These are phyloP conservation scores for Xiphophorus birchmanni DNA, from an alignment of 2,797 vertebrate species.

Conservation along the genomic window DNA sequence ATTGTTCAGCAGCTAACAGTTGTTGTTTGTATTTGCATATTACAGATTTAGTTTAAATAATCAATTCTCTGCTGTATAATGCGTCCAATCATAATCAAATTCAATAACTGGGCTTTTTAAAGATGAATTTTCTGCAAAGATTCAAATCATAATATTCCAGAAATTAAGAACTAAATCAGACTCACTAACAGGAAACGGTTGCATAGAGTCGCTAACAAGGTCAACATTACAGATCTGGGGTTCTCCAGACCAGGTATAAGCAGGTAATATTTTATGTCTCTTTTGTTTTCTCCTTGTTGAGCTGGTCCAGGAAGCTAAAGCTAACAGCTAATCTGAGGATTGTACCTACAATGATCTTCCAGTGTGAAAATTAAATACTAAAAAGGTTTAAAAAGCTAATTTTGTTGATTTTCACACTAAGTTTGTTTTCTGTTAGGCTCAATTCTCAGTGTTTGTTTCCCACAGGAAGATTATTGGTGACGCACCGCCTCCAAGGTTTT, in stretches of 20 bases:
- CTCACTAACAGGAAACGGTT: conserved; percentile 17
- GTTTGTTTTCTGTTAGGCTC: not conserved
- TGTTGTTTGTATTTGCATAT: no score
- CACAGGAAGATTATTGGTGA: not conserved
- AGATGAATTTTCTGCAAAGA: not conserved
- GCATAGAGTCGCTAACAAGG: conserved; percentile 45
- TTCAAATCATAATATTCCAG: not conserved
- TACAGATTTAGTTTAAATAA: no score
- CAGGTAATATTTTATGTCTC: not conserved
- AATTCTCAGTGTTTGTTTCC: not conserved
- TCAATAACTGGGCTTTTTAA: not conserved
- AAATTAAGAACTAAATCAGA: not conserved
- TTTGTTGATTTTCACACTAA: not conserved
- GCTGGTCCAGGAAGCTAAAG: no score
- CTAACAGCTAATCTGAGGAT: no score
- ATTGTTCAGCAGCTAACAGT: no score
- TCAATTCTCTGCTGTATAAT: no score
- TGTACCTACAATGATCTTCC: no score
- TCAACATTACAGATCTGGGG: not conserved
- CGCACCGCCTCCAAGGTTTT: not conserved
- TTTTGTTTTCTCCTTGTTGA: not conserved
- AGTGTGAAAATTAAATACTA: no score
- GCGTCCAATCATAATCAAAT: conserved; percentile 11
- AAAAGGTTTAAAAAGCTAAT: not conserved
- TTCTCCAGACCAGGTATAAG: not conserved